phyloP scores from a whole-genome alignment of 23 tunicate species.

The Styela clava region DNA sequence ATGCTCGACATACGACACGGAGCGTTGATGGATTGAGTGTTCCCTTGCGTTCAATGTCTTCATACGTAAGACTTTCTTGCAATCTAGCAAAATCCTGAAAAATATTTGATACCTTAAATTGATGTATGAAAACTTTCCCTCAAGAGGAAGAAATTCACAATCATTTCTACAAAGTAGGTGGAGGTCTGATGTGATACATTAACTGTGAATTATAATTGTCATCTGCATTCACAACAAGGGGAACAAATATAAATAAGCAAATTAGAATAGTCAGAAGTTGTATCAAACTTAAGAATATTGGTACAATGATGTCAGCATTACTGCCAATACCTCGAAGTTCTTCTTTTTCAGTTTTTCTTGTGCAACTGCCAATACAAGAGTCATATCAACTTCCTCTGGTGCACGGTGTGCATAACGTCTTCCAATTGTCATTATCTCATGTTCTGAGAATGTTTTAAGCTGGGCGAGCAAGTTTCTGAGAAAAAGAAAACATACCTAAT shows the following conservation, averaged over 20 bases:
- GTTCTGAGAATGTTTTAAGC: slow-evolving; percentile 74
- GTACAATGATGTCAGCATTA: too few relatives aligned
- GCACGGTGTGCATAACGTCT: slow-evolving; percentile 64
- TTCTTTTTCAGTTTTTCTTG: slow-evolving; percentile 85
- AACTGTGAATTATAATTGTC: too few relatives aligned
- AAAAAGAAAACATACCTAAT: not conserved
- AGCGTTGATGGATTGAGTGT: slow-evolving; percentile 20
- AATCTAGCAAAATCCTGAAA: slow-evolving; percentile 70
- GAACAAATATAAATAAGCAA: too few relatives aligned
- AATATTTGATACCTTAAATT: not conserved
- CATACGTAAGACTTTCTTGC: slow-evolving; percentile 61
- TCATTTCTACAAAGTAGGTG: too few relatives aligned
- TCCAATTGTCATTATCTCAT: slow-evolving; percentile 92
- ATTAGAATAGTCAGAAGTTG: too few relatives aligned
- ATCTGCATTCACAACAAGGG: too few relatives aligned
- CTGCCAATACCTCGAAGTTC: slow-evolving; percentile 83
- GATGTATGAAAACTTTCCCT: too few relatives aligned
- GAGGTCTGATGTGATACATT: too few relatives aligned
- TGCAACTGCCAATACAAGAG: slow-evolving; percentile 70
- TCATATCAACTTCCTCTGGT: slow-evolving; percentile 74
- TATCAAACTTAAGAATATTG: too few relatives aligned
- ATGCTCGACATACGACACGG: slow-evolving; percentile 59
- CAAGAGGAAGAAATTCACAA: too few relatives aligned
- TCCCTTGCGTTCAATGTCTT: slow-evolving; percentile 36
- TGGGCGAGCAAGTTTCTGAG: slow-evolving; percentile 63